A percentile compares a stretch with the other conserved stretches of the same genome.
Evolutionary conservation across 1,140 invertebrate genomes (phyloP).

Genomic region (Charaxes varanes): DNA sequence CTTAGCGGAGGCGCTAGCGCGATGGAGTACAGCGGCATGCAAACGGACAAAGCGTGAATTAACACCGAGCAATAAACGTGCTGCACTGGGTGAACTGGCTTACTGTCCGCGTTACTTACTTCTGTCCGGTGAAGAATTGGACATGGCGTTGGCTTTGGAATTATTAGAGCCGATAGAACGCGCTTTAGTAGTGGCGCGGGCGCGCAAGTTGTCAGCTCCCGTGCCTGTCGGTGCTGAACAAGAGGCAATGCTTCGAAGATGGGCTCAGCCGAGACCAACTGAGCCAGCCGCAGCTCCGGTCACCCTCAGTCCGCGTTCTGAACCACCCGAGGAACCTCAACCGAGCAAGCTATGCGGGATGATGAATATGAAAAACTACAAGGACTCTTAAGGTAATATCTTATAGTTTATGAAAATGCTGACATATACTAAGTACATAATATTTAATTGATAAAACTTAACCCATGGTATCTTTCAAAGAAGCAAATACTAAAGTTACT

Average conservation of each 20-base stretch:
- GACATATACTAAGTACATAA: no score
- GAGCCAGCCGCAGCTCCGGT: constrained; percentile 55
- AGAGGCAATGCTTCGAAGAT: constrained; percentile 50
- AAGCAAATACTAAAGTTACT: no score
- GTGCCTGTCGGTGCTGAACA: constrained; percentile 60
- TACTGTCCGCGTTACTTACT: constrained; percentile 80
- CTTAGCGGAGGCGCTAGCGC: constrained; percentile 76
- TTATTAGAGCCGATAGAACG: constrained; percentile 61
- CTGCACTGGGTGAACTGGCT: constrained; percentile 78
- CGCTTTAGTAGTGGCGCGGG: constrained; percentile 49
- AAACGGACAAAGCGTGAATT: constrained; percentile 78
- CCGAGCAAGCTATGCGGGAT: no score
- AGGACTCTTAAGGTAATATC: no score
- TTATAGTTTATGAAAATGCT: no score
- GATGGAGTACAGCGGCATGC: constrained; percentile 81
- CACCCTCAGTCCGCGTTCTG: constrained; percentile 49
- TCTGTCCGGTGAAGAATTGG: constrained; percentile 78
- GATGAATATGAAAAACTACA: no score
- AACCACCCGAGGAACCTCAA: constrained; percentile 46
- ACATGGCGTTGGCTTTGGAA: constrained; percentile 49
- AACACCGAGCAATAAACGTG: constrained; percentile 75
- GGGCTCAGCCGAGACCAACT: constrained; percentile 49
- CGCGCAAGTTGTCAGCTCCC: constrained; percentile 50
- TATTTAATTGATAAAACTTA: no score
- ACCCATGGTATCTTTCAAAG: no score